These are phyloP conservation scores for Corvus moneduloides DNA, from an alignment of 2,113 vertebrate genomes.

Conservation along the genomic window DNA sequence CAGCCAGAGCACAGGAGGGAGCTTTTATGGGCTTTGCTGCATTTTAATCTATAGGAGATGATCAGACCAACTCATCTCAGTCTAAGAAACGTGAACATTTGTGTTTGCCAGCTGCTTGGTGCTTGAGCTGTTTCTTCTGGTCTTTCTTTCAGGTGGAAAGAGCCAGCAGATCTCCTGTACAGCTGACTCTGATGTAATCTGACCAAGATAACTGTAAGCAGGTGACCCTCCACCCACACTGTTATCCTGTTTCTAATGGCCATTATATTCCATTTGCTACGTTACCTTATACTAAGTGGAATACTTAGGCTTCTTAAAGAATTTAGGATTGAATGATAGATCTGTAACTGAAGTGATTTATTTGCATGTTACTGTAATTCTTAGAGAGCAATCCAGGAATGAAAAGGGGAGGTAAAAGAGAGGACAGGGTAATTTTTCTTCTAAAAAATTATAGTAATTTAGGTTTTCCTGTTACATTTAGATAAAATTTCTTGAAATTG, in stretches of 20 bases:
- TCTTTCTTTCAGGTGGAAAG: neutral
- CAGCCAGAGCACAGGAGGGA: neutral
- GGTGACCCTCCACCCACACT: neutral
- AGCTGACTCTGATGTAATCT: neutral
- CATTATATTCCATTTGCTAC: neutral
- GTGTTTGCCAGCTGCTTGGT: neutral
- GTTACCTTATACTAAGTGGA: neutral
- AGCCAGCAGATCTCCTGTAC: accelerated
- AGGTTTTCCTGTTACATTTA: neutral
- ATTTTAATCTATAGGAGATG: neutral
- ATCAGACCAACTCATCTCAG: neutral
- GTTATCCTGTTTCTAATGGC: neutral
- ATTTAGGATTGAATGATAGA: neutral
- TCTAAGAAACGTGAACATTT: neutral
- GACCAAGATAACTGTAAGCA: neutral
- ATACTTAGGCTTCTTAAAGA: neutral
- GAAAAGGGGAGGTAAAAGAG: neutral
- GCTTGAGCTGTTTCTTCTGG: neutral
- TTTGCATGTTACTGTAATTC: neutral
- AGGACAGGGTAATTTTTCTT: neutral
- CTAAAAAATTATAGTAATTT: neutral
- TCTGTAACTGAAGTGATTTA: neutral
- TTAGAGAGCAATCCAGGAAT: neutral
- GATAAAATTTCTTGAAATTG: neutral
- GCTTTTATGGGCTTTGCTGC: neutral